Evolutionary conservation across 1,140 invertebrate genomes (phyloP).

Genomic region (Drosophila ficusphila): DNA sequence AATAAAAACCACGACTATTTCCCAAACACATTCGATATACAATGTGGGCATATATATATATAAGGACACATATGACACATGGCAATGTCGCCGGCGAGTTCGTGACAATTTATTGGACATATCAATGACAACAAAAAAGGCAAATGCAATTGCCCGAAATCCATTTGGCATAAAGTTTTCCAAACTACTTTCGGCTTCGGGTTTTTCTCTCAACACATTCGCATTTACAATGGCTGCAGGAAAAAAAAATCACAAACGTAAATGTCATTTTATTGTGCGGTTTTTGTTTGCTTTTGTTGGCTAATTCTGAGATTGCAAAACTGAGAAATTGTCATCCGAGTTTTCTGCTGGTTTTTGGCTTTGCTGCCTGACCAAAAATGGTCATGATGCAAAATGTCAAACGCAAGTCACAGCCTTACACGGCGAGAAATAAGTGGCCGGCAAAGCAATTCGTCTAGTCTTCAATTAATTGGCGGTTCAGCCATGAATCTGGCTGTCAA

Average conservation of each 20-base stretch:
- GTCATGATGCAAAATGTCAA: conserved; percentile 72
- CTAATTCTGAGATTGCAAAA: conserved; percentile 65
- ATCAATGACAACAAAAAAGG: conserved; percentile 74
- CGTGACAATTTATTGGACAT: conserved; percentile 77
- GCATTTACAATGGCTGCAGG: conserved; percentile 19
- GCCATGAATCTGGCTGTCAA: conserved; percentile 6
- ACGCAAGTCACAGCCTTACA: conserved; percentile 47
- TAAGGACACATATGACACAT: conserved; percentile 49
- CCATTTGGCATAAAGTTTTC: conserved; percentile 47
- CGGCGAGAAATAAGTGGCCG: conserved; percentile 27
- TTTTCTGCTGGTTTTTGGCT: conserved; percentile 34
- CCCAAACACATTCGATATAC: conserved; percentile 24
- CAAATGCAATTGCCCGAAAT: conserved; percentile 65
- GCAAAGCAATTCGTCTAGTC: background rate
- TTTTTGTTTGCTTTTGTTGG: conserved; percentile 54
- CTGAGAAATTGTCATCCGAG: conserved; percentile 49
- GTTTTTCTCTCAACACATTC: conserved; percentile 6
- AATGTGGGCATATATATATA: conserved; percentile 29
- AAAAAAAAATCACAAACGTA: conserved; percentile 34
- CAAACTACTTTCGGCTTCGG: conserved; percentile 33
- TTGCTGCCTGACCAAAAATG: conserved; percentile 55
- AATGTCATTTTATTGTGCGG: conserved; percentile 54
- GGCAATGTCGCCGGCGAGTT: conserved; percentile 39
- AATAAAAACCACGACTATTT: conserved; percentile 18
- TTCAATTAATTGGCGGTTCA: conserved; percentile 8